phyloP scores from a whole-genome alignment of 2,797 vertebrate species.

The Huso huso region DNA sequence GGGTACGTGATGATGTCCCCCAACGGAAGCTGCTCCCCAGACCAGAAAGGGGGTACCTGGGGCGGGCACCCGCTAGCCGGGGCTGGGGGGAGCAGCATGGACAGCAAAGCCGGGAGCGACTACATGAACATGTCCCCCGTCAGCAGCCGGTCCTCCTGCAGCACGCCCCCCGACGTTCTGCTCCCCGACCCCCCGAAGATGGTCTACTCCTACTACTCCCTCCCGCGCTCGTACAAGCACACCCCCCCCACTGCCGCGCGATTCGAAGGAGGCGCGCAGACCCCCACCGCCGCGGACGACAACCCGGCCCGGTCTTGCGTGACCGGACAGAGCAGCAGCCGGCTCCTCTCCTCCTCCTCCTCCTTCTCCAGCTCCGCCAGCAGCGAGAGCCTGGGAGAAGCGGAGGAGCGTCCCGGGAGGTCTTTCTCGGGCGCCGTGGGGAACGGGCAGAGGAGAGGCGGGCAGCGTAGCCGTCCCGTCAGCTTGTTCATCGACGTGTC shows the following conservation, averaged over 20 bases:
- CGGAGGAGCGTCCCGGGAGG: slow-evolving; percentile 36
- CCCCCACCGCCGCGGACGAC: slow-evolving; percentile 18
- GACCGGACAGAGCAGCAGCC: slow-evolving; percentile 39
- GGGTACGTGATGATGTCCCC: slow-evolving; percentile 76
- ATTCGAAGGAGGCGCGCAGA: slow-evolving; percentile 37
- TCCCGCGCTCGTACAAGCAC: slow-evolving; percentile 65
- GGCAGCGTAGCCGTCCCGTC: slow-evolving; percentile 46
- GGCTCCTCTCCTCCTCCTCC: slow-evolving; percentile 61
- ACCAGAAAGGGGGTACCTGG: slow-evolving; percentile 39
- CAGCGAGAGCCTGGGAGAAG: slow-evolving; percentile 68
- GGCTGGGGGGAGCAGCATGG: slow-evolving; percentile 53
- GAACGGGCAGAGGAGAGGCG: slow-evolving; percentile 16
- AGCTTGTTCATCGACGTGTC: slow-evolving; percentile 69
- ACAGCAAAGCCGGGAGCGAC: slow-evolving; percentile 56
- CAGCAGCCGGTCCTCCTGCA: slow-evolving; percentile 52
- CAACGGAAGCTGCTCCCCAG: slow-evolving; percentile 63
- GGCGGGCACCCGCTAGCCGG: slow-evolving; percentile 46
- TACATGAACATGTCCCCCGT: slow-evolving; percentile 79
- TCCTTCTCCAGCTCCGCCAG: slow-evolving; percentile 70
- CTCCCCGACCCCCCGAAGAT: slow-evolving; percentile 46
- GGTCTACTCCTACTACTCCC: slow-evolving; percentile 64
- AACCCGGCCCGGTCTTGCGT: slow-evolving; percentile 53
- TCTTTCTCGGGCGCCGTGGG: slow-evolving; percentile 7
- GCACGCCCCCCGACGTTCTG: slow-evolving; percentile 35
- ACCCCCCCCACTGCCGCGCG: slow-evolving; percentile 44